Base-by-base conservation (phyloP, 2,113 vertebrate genomes). In the Prunella fulvescens region DNA sequence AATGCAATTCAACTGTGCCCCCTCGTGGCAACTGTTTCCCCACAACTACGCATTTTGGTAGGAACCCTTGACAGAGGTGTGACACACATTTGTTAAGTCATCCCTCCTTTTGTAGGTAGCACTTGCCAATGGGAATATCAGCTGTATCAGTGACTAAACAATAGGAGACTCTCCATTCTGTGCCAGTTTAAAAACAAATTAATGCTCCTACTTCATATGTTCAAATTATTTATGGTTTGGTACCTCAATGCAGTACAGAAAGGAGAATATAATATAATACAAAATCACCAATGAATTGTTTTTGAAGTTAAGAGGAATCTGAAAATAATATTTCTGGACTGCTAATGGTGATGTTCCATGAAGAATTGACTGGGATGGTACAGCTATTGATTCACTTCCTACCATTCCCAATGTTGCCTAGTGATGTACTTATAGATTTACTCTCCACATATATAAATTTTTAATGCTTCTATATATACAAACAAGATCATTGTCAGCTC, bases 1-100 rank as follows among this genome's bases (percentile, higher is more conserved):
- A 88, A 83, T 78, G 54, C 64, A 92, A 85, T 97, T 97, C 94
- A 93, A 66, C 87, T 94, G 3, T 96, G 96, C 98, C 98, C 97
- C 84, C 98, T 97, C 86, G 94, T 96, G 97, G 97, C 86, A 24
- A 47, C 22, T 18, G 14, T 35, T 69, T 40, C 9, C 29, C 28
- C 37, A 9, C 48, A 39, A 24, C 60, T 72, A 26, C 0, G 1
- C 39, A 6, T 86, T 85, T 72, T 61, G 33, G 13, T 82, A 66
- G 39, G 19, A 61, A 1, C 57, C 61, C 90, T 73, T 47, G 33
- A 4, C 12, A 15, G 56, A n/a, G 25, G 9, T 26, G 15, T 4
- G 56, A 56, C 39, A 73, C 28, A 37, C 25, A 31, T 54, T 54
- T 73, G 9, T 44, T 24, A 40, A 53, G 31, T 40, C 44, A 28